These are phyloP conservation scores for Vidua chalybeata DNA, from an alignment of 2,113 vertebrate species.

Conservation along the genomic window DNA sequence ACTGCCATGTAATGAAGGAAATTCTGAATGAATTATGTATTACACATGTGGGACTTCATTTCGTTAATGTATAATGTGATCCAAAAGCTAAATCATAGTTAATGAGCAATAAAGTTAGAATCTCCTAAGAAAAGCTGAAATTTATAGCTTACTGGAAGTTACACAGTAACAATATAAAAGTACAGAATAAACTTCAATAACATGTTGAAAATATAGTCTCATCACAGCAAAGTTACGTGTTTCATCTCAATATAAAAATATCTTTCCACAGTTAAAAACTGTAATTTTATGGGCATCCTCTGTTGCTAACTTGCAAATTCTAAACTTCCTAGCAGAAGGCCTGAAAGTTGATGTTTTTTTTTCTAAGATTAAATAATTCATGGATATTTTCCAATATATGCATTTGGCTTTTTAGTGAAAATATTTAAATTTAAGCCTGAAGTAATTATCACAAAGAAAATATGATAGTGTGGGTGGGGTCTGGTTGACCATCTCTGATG, in stretches of 20 bases:
- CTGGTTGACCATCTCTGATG: background rate
- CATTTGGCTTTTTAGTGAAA: background rate
- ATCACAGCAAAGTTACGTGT: background rate
- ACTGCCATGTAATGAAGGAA: background rate
- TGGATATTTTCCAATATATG: background rate
- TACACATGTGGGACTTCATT: background rate
- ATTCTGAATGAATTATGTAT: background rate
- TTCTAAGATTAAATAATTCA: background rate
- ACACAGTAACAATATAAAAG: background rate
- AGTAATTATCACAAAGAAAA: background rate
- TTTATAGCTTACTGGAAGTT: background rate
- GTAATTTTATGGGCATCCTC: background rate
- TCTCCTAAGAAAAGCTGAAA: background rate
- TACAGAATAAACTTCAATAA: background rate
- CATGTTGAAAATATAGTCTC: background rate
- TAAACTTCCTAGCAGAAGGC: background rate
- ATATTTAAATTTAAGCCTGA: background rate
- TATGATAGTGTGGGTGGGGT: background rate
- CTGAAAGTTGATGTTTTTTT: background rate
- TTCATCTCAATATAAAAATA: background rate
- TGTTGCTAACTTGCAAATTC: background rate
- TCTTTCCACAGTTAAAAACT: background rate
- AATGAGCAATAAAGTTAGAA: background rate
- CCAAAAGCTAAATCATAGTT: background rate
- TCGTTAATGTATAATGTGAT: background rate